Base-by-base conservation (phyloP, 92 coral and sea anemone species). In the Parazoanthus atlanticus region DNA sequence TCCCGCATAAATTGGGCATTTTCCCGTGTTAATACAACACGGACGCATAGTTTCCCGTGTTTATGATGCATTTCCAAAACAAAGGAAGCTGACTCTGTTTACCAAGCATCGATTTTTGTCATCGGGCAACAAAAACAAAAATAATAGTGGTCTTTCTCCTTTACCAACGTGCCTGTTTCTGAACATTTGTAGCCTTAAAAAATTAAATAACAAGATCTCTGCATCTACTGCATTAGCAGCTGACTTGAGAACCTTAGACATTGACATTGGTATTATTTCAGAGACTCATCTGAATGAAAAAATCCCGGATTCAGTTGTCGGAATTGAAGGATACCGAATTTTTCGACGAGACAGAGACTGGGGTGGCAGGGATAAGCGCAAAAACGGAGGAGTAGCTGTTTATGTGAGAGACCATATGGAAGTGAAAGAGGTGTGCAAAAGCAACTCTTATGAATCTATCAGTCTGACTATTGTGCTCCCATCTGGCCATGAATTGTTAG, bases 221-320 rank as follows among this genome's bases (percentile, higher is more conserved):
- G 81, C 81, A 19, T 77, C 81, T 41, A 77, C 61, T 11, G 81
- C 81, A 15, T 26, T 77, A 11, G 81, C 81, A 3, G 81, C 58
- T 77, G 81, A 77, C n/a, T 41, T 77, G 81, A 36, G 81, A 31
- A 77, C 81, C n/a, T 26, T 77, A 15, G 64, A 77, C 61, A 77
- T 77, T 65, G 87, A 34, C 38, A 65, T 83, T 19, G 49, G 28
- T 84, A 30, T 83, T 30, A 65, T 83, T 21, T 66, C 56, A n/a
- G 75, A 82, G 74, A 82, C 75, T 47, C 85, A 82, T 58, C 8
- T 81, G 54, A 66, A 80, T 32, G 6, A n/a, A 12, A 77, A 77
- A 2, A 43, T 77, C 23, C 79, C 52, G 17, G 79, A 74, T 3
- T 74, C 41, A 30, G 41, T 74, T 33, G 10, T 74, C 26, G 29